Evolutionary conservation across 2,888 invertebrate species (phyloP), one percentile per base, ranked within the genome.

Genomic region (Andrena haemorrhoa): DNA sequence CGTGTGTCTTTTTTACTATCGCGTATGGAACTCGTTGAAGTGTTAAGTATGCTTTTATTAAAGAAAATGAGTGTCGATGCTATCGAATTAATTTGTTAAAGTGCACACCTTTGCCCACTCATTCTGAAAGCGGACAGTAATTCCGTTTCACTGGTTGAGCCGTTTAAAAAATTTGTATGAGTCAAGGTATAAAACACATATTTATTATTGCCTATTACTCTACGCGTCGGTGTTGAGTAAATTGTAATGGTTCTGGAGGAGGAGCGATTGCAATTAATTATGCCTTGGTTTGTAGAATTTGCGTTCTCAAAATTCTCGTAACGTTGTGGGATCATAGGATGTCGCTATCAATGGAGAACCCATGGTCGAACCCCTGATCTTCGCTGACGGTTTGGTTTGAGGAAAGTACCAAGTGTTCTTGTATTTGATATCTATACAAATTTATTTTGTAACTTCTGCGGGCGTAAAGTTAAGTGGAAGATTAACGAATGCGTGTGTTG

Each of bases 321-420:
- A 79, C 33, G 8, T 41, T 69, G 33, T 33, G 53, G 33, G n/a
- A 41, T 66, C 5, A 23, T 49, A 12, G 49, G n/a, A 41, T 66
- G 8, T 68, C 20, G 20, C 35, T 61, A 20, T 75, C 33, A n/a
- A 63, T n/a, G 20, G 23, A 33, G 53, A 63, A 60, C 35, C 23
- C 26, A 20, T 2, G 56, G 12, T 63, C 35, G 41, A 63, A 71
- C 20, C 35, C 56, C 20, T 71, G 60, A 63, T 70, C 60, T 65
- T 86, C 60, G 29, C 49, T 63, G 26, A 71, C 77, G 26, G 51
- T 77, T 83, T 60, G 16, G 63, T 76, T 86, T n/a, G 35, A 75
- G 66, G 65, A 86, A 82, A 85, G 74, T 87, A 82, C 74, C 76
- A 80, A 82, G 76, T 79, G 76, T 85, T 85, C 84, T 85, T 81